Evolutionary conservation across 2,113 vertebrate species (phyloP), one percentile per base, ranked within the genome.

Genomic region (Brachirus orientalis): DNA sequence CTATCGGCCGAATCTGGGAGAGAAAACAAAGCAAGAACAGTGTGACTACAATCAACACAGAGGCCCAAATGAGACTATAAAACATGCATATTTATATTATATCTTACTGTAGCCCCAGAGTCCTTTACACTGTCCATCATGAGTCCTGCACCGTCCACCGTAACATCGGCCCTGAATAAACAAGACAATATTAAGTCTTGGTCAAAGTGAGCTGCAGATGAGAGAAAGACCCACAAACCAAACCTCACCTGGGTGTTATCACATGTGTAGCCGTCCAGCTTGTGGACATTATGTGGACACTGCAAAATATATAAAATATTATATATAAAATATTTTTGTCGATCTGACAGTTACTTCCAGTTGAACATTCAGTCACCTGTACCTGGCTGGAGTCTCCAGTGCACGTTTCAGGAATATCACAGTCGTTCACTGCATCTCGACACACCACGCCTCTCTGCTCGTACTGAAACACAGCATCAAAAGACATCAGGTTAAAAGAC

Each of bases 321-420:
- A 13, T 12, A 13, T 10, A 13, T 43, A 13, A 4, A 1, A 43
- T 13, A 10, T 10, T 43, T 10, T 43, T 3, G n/a, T 36, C 8
- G 12, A 67, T 22, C 3, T 45, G n/a, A 17, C 8, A 7, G 11
- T 17, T 35, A 16, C 56, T 41, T 22, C 18, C 14, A 35, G 14
- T 5, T 9, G 1, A 10, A 19, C 5, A 28, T 6, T 1, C 14
- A 41, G 53, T 65, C 2, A 35, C 9, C 16, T 69, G 36, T 75
- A 98, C 97, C 96, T 98, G 96, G 90, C 97, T 98, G 41, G 96
- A 97, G 91, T 98, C 97, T 50, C 97, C 97, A 0, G 95, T 95
- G 92, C 97, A 98, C 51, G 90, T 95, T 90, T 98, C 96, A 0
- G 95, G 94, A 75, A 98, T 96, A 72, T 98, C 96, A 11, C 97